Evolutionary conservation across 2,797 vertebrate genomes (phyloP), one percentile per base, ranked within the genome.

Genomic region (Epinephelus coioides): DNA sequence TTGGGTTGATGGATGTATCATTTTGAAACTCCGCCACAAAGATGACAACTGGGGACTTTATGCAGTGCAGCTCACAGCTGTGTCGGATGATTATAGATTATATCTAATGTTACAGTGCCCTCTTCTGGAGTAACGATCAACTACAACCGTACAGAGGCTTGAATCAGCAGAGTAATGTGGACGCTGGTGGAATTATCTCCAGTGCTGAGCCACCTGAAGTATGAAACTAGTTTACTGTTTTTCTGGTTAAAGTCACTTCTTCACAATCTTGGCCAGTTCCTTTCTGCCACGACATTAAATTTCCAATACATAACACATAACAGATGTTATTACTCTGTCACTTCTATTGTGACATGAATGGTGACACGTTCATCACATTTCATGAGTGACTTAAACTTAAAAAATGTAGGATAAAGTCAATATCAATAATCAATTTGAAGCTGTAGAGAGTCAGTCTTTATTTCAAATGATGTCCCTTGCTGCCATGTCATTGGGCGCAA

Each of bases 71-170:
- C 9, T n/a, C 34, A n/a, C 10, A 2, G 30, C 34, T 59, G 19
- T 40, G 56, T n/a, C 38, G 3, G 19, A 6, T 59, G 56, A 59
- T 3, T 59, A 34, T 40, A 2, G 23, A 40, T 43, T 25, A 13
- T 47, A 50, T 10, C 6, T n/a, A 54, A 19, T 68, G 34, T 68
- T 57, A 65, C 27, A 5, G 76, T 76, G 85, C 76, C 76, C 83
- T 60, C 81, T 84, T 14, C 68, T 87, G 85, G 83, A 17, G 3
- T 0, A 8, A 30, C 9, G 30, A 23, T 4, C 10, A 69, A 79
- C 44, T 57, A 47, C 80, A 66, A 17, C 47, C n/a, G 8, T 1
- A 15, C 30, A 34, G 21, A 38, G 14, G 10, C n/a, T 7, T 49
- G 14, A 18, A 0, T 61, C 12, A 3, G 6, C 30, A 44, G 15